Base-by-base conservation (phyloP, 2,797 vertebrate genomes). In the Pachyuromys duprasi region DNA sequence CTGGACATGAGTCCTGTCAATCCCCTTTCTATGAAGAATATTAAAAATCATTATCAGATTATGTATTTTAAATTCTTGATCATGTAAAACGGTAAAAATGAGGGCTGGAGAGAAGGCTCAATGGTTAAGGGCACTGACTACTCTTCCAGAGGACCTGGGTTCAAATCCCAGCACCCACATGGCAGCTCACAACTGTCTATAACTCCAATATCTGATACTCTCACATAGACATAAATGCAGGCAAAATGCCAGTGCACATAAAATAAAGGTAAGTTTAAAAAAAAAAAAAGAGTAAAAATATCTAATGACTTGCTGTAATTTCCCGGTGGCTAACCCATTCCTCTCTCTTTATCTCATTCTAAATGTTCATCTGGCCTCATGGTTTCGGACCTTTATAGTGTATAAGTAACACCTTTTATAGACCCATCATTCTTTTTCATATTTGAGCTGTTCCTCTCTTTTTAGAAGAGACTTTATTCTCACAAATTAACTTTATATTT, bases 381-480 rank as follows among this genome's bases (percentile, higher is more conserved):
- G 22, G 63, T 87, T 91, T 91, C 76, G 63, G 31, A 89, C 63
- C 33, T 69, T 17, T n/a, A 67, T 24, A 11, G 17, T 53, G 18
- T 60, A 28, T 15, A 62, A 3, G 39, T 26, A 24, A 42, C 57
- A 57, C 26, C 22, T 42, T 28, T 33, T 45, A 60, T 4, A 65
- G 60, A 83, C 28, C 20, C 63, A n/a, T 4, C 26, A 8, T 60
- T 60, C 31, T 36, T 74, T 76, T 18, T 70, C 83, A 36, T 33
- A 60, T 74, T 78, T 69, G 6, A 70, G 49, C 53, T 82, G 45
- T 18, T 49, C 76, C 14, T 69, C 45, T 91, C 20, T 75, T 88
- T 39, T 79, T 74, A 89, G 62, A 90, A 79, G 65, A 93, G 49
- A 83, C 62, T 39, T 60, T 74, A 80, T 18, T 90, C 67, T 72